phyloP scores from a whole-genome alignment of 2,888 invertebrate genomes.

The Apodemia duryi region DNA sequence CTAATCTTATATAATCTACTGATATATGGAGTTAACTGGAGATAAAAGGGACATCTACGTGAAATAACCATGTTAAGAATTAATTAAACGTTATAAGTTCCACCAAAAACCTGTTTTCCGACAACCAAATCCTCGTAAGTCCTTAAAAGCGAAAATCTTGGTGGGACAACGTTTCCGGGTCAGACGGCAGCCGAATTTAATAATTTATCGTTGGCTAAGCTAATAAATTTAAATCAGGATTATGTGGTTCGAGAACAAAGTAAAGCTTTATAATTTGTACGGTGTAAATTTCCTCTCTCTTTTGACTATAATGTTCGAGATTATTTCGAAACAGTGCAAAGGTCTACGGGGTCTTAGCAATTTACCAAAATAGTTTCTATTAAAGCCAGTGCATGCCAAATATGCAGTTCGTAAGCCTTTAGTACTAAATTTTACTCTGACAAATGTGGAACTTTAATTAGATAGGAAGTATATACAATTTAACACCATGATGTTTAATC shows the following conservation, averaged over 20 bases:
- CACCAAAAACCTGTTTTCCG: slow-evolving; percentile 10
- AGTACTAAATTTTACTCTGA: not conserved
- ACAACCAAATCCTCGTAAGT: slow-evolving; percentile 17
- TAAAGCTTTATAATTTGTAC: slow-evolving; percentile 71
- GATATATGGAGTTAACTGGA: slow-evolving; percentile 8
- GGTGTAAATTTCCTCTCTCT: slow-evolving; percentile 39
- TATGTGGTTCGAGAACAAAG: slow-evolving; percentile 67
- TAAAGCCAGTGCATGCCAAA: slow-evolving; percentile 2
- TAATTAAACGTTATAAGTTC: slow-evolving; percentile 17
- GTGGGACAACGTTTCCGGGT: slow-evolving; percentile 63
- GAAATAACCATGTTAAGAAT: slow-evolving; percentile 17
- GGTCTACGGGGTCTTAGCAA: slow-evolving; percentile 7
- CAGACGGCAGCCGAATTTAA: slow-evolving; percentile 65
- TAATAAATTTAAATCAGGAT: slow-evolving; percentile 77
- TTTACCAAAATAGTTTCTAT: slow-evolving; percentile 10
- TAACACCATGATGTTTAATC: not conserved
- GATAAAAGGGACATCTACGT: slow-evolving; percentile 10
- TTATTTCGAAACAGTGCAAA: slow-evolving; percentile 2
- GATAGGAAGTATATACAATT: not conserved
- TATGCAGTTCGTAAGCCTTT: slow-evolving; percentile 3
- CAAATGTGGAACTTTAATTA: slow-evolving; percentile 6
- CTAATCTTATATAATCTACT: slow-evolving; percentile 6
- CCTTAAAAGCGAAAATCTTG: slow-evolving; percentile 25
- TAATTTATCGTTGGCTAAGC: slow-evolving; percentile 72
- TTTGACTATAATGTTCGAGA: slow-evolving; percentile 7